Evolutionary conservation across 2,113 vertebrate genomes (phyloP).

Genomic region (Dromaius novaehollandiae): DNA sequence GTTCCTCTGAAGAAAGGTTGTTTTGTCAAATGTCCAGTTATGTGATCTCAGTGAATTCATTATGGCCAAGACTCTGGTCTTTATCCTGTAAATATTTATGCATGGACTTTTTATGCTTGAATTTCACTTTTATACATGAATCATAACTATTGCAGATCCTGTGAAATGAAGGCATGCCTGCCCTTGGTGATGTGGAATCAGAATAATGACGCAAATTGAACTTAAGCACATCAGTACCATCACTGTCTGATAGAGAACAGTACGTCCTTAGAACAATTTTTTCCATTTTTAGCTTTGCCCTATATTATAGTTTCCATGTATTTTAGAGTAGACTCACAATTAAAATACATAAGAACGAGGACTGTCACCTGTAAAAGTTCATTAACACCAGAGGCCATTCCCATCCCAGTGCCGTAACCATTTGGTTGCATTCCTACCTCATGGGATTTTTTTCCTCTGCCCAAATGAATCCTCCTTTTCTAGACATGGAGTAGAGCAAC

Average conservation of each 20-base stretch:
- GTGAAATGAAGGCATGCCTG: background rate
- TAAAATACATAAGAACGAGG: background rate
- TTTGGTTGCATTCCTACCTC: background rate
- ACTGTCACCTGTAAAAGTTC: background rate
- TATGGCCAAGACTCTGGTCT: background rate
- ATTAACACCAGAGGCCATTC: background rate
- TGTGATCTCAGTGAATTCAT: background rate
- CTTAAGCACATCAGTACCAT: background rate
- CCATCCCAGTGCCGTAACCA: background rate
- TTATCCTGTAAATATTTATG: background rate
- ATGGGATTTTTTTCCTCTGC: background rate
- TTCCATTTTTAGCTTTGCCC: background rate
- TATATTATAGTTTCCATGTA: background rate
- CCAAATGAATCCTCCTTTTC: background rate
- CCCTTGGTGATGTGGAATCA: background rate
- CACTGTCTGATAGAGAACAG: background rate
- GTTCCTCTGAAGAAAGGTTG: background rate
- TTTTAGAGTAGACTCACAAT: background rate
- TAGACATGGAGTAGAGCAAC: background rate
- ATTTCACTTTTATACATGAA: conserved; percentile 8
- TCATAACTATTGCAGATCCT: background rate
- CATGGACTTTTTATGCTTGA: background rate
- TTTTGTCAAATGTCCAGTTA: background rate
- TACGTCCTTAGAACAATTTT: background rate
- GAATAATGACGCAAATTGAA: background rate